phyloP scores from a whole-genome alignment of 2,888 invertebrate species.

The Ctenicera cuprea region DNA sequence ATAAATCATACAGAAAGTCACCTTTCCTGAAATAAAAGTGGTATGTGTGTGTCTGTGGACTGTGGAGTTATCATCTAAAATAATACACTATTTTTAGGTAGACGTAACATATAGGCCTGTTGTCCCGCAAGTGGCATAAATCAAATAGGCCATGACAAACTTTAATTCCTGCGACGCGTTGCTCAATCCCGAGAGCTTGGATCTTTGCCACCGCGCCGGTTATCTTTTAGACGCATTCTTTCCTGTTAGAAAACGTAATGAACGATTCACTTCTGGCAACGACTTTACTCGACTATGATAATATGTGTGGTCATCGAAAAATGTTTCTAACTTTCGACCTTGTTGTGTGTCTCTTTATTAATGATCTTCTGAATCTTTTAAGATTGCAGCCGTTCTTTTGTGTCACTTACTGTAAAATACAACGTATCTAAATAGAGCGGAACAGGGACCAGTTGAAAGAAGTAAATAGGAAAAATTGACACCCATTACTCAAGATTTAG shows the following conservation, averaged over 20 bases:
- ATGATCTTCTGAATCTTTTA: conserved; percentile 28
- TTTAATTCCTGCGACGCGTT: conserved; percentile 60
- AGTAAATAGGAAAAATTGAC: conserved; percentile 21
- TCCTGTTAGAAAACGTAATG: conserved; percentile 49
- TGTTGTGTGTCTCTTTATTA: conserved; percentile 30
- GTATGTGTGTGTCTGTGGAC: conserved; percentile 27
- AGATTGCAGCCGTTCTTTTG: background rate
- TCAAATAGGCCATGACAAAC: conserved; percentile 60
- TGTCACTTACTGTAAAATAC: background rate
- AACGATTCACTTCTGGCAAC: conserved; percentile 46
- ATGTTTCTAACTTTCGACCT: conserved; percentile 44
- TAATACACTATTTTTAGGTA: conserved; percentile 52
- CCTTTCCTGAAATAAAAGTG: conserved; percentile 56
- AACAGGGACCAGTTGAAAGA: background rate
- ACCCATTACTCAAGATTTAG: conserved; percentile 22
- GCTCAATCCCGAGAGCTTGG: conserved; percentile 55
- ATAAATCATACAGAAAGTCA: conserved; percentile 60
- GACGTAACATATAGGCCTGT: conserved; percentile 47
- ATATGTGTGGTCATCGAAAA: conserved; percentile 46
- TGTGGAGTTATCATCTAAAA: conserved; percentile 52
- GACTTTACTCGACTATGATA: conserved; percentile 34
- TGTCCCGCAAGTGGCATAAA: conserved; percentile 59
- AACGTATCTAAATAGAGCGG: background rate
- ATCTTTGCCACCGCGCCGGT: conserved; percentile 54
- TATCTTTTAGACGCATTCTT: conserved; percentile 52